A percentile compares a stretch with the other conserved stretches of the same genome.
phyloP scores from a whole-genome alignment of 2,797 vertebrate species.

The Xenopus petersii region DNA sequence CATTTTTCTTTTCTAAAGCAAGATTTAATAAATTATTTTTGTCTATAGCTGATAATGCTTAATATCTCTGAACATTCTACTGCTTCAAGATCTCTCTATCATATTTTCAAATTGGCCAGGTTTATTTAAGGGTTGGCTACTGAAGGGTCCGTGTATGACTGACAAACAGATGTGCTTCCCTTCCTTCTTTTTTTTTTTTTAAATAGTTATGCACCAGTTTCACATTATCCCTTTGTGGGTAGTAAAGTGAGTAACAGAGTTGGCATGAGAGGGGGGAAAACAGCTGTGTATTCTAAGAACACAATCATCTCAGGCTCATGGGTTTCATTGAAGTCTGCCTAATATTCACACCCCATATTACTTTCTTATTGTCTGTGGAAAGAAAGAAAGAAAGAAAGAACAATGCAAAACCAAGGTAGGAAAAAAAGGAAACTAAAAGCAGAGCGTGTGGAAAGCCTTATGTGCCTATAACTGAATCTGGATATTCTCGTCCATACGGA shows the following conservation, averaged over 20 bases:
- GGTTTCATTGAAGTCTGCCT: constrained; percentile 55
- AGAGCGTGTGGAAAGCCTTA: constrained; percentile 45
- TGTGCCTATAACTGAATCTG: constrained; percentile 35
- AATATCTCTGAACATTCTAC: no score
- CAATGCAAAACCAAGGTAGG: no score
- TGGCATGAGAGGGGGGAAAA: constrained; percentile 58
- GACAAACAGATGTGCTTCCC: constrained; percentile 45
- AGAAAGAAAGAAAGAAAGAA: no score
- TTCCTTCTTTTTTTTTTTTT: no score
- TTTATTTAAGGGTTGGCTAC: not conserved
- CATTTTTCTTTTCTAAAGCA: no score
- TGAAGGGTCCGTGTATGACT: not conserved
- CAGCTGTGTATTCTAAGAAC: constrained; percentile 61
- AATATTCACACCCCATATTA: constrained; percentile 48
- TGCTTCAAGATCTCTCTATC: no score
- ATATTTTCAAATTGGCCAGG: no score
- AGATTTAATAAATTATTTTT: not conserved
- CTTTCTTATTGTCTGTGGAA: constrained; percentile 47
- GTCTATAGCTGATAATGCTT: no score
- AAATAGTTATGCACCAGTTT: constrained; percentile 47
- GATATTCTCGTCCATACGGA: constrained; percentile 30
- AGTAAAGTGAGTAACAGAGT: constrained; percentile 59
- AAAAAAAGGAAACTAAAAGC: no score
- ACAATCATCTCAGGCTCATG: constrained; percentile 50
- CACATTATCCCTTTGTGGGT: constrained; percentile 57